A percentile compares a stretch with the other conserved stretches of the same genome.
These are phyloP conservation scores for Zosterops hypoxanthus DNA, from an alignment of 2,113 vertebrate species.

Conservation along the genomic window DNA sequence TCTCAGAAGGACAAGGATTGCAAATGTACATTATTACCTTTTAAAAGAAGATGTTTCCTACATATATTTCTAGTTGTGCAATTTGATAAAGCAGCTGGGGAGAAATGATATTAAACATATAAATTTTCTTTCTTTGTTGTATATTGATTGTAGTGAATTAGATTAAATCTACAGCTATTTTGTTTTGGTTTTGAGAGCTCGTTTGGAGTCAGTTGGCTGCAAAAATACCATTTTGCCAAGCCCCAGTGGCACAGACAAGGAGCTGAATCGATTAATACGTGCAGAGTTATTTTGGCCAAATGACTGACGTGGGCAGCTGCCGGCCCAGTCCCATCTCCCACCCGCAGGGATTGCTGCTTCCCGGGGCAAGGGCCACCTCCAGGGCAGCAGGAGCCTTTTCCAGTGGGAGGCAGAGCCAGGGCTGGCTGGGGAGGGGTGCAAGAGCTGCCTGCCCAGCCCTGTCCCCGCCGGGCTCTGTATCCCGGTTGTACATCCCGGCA, in stretches of 20 bases:
- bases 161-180: not conserved
- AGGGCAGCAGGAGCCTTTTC: not conserved
- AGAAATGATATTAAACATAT: not conserved
- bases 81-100: not conserved
- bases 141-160: not conserved
- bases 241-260: not conserved
- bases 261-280: not conserved
- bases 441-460: not conserved
- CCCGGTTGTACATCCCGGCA: constrained; percentile 13
- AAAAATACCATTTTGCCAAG: not conserved
- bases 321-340: not conserved
- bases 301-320: not conserved
- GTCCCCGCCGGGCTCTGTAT: not conserved
- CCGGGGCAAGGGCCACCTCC: not conserved
- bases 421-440: not conserved
- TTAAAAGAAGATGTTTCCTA: not conserved
- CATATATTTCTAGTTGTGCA: not conserved
- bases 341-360: not conserved
- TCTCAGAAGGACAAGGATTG: not conserved
- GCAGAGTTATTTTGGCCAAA: not conserved
- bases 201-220: not conserved
- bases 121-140: not conserved
- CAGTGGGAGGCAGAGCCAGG: not conserved
- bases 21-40: not conserved
- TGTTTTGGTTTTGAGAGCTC: not conserved